Conservation (phyloP, 2,797 vertebrate genomes). For the Oreochromis grahami region DNA sequence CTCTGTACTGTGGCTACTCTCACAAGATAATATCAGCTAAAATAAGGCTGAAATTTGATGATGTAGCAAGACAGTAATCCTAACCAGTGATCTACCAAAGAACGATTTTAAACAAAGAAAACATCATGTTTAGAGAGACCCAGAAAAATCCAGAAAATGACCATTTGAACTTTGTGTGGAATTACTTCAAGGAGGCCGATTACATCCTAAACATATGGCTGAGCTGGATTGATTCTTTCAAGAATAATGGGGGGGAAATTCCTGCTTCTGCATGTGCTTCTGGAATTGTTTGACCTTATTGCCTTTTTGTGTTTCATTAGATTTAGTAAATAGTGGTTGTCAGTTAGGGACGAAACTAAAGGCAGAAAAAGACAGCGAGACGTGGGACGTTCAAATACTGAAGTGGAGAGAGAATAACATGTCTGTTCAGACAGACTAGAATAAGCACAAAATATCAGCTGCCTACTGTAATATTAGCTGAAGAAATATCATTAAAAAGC, state of each 20-base stretch:
- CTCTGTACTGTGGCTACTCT: not conserved
- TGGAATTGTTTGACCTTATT: not conserved
- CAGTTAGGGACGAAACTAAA: not conserved
- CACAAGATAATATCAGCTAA: not conserved
- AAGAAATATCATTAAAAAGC: not conserved
- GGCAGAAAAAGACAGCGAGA: not conserved
- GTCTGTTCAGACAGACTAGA: not conserved
- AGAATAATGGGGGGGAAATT: accelerated
- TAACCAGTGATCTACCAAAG: not conserved
- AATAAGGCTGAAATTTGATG: not conserved
- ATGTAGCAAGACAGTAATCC: not conserved
- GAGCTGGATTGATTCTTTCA: not conserved
- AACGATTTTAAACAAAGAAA: not conserved
- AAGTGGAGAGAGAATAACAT: not conserved
- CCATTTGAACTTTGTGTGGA: not conserved
- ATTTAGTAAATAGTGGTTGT: not conserved
- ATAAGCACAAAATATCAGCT: not conserved
- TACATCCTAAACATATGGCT: not conserved
- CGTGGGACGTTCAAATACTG: not conserved
- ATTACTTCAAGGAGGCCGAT: not conserved
- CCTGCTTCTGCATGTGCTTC: not conserved
- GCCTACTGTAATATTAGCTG: not conserved
- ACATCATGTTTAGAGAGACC: not conserved
- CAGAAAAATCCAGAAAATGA: not conserved
- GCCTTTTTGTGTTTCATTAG: not conserved